phyloP scores from a whole-genome alignment of 2,113 vertebrate species.

The Corythaixoides concolor region DNA sequence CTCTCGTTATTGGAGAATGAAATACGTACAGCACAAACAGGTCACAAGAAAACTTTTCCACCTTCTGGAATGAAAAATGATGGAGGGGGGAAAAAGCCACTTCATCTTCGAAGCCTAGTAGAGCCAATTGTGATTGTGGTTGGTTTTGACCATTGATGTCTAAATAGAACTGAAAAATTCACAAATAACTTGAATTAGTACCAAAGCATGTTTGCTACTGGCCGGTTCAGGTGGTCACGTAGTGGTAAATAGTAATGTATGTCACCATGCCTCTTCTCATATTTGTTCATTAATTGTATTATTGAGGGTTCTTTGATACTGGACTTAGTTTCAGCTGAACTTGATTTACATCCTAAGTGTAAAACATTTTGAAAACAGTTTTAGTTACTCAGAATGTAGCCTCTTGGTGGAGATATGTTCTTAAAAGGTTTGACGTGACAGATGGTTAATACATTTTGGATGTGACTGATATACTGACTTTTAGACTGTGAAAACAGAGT shows the following conservation, averaged over 20 bases:
- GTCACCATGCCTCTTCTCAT: not conserved
- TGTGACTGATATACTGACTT: not conserved
- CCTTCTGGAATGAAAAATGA: not conserved
- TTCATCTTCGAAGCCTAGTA: not conserved
- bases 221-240: not conserved
- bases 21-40: not conserved
- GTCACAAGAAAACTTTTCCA: not conserved
- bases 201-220: not conserved
- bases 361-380: not conserved
- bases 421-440: not conserved
- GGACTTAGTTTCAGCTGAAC: not conserved
- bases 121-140: accelerated
- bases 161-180: not conserved
- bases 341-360: not conserved
- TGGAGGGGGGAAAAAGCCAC: not conserved
- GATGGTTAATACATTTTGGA: accelerated
- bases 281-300: not conserved
- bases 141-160: not conserved
- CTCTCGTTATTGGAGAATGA: not conserved
- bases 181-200: not conserved
- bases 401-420: slow-evolving; percentile 9
- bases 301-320: not conserved
- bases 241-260: not conserved
- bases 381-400: not conserved
- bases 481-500: not conserved